phyloP scores from a whole-genome alignment of 2,113 vertebrate species.

The Psophia crepitans region DNA sequence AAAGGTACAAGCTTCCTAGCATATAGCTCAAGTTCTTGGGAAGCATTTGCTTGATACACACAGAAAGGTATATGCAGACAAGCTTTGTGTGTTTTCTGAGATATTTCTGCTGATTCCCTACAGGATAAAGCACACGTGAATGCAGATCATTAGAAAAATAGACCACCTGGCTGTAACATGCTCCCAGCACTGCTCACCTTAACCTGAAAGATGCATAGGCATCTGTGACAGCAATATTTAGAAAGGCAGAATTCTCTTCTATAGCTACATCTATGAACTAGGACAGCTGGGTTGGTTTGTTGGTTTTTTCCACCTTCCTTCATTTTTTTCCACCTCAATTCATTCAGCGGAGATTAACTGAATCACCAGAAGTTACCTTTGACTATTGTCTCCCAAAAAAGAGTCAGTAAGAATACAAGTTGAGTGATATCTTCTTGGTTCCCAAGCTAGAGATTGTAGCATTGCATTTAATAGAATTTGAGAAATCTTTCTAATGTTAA shows the following conservation, averaged over 20 bases:
- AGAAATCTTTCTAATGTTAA: neutral
- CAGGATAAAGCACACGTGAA: neutral
- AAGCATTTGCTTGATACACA: neutral
- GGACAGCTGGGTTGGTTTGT: neutral
- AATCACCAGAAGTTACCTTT: neutral
- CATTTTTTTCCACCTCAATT: neutral
- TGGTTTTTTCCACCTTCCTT: neutral
- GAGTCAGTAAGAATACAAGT: neutral
- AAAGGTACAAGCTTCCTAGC: neutral
- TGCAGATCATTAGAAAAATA: neutral
- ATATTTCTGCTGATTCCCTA: neutral
- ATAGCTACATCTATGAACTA: neutral
- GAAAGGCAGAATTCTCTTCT: neutral
- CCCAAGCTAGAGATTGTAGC: neutral
- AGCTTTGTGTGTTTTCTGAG: neutral
- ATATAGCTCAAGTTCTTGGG: neutral
- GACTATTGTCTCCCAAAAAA: neutral
- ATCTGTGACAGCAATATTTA: neutral
- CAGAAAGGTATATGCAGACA: neutral
- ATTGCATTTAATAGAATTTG: neutral
- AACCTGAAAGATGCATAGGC: neutral
- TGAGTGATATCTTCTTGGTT: neutral
- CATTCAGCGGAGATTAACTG: neutral
- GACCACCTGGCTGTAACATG: neutral
- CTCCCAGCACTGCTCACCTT: neutral